Evolutionary conservation across 2,888 invertebrate genomes (phyloP).

Genomic region (Ennomos erosarius): DNA sequence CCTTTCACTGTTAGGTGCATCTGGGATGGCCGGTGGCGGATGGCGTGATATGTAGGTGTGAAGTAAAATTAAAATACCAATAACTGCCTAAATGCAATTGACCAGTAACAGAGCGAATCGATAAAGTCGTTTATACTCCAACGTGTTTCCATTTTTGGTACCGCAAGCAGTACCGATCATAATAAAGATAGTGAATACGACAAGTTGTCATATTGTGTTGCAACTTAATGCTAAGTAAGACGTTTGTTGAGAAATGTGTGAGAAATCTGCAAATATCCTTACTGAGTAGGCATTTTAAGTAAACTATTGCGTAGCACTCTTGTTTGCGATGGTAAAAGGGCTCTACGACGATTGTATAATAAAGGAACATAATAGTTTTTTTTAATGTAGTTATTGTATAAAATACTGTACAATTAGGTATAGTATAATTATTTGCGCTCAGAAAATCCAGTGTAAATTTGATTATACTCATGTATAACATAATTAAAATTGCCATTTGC

Average conservation of each 20-base stretch:
- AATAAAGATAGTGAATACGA: constrained; percentile 26
- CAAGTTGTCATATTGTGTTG: constrained; percentile 22
- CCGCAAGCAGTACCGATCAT: constrained; percentile 26
- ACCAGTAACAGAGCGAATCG: constrained; percentile 6
- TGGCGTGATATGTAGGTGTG: too few species aligned
- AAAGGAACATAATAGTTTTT: too few species aligned
- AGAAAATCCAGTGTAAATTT: too few species aligned
- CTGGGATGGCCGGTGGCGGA: too few species aligned
- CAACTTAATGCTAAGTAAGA: constrained; percentile 29
- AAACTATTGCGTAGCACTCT: constrained; percentile 1
- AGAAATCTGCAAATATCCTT: constrained; percentile 18
- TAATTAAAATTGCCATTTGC: too few species aligned
- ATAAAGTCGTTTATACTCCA: background rate
- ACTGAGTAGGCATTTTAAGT: background rate
- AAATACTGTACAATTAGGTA: too few species aligned
- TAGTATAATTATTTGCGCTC: too few species aligned
- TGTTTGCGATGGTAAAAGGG: constrained; percentile 4
- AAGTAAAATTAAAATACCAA: too few species aligned
- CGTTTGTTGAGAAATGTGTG: constrained; percentile 25
- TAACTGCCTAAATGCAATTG: constrained; percentile 1
- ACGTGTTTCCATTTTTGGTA: constrained; percentile 28
- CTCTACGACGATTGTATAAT: too few species aligned
- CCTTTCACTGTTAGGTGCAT: too few species aligned
- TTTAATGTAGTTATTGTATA: too few species aligned
- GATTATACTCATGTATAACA: too few species aligned